Base-by-base conservation (phyloP, 2,888 invertebrate genomes). In the Drosophila ezoana region DNA sequence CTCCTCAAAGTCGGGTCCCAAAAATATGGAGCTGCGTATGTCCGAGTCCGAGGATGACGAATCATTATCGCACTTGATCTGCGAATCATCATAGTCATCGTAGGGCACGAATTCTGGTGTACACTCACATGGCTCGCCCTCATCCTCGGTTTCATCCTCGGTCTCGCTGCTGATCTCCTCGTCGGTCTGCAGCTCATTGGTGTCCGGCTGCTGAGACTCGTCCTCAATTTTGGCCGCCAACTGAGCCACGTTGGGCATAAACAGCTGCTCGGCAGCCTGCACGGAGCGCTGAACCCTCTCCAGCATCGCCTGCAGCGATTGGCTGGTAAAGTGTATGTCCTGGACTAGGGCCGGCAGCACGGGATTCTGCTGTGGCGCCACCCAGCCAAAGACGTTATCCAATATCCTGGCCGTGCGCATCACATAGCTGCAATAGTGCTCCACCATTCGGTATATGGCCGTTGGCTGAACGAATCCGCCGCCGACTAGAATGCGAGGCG, bases 1-100 rank as follows among this genome's bases (percentile, higher is more conserved):
- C 33, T 57, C 44, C 35, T 57, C 57, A 2, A 47, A 54, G 13
- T 33, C 13, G 14, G 38, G 32, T 10, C 54, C 60, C 32, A 45
- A 8, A 11, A 40, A 61, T 5, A 47, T 23, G 2, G 53, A 45
- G 28, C 10, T 16, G 0, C 37, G 37, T 1, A 28, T 14, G 0
- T 60, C 53, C 1, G 23, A 45, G 1, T 38, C 52, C 4, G 18
- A 32, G 14, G 57, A 40, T 1, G 8, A n/a, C 32, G 48, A 45
- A 5, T 60, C 35, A 0, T 0, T n/a, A 11, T 57, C 57, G 4
- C 23, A n/a, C 6, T 23, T 35, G 13, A 45, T 13, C 35, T 14
- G 33, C 20, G 11, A 6, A 18, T 18, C 52, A n/a, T 20, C 32
- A 18, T 4, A 56, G 5, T 45, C 45, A 11, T 33, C 56, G 37